Base-by-base conservation (phyloP, 37 sponge, comb jelly and placozoan species). In the Geodia barretti region DNA sequence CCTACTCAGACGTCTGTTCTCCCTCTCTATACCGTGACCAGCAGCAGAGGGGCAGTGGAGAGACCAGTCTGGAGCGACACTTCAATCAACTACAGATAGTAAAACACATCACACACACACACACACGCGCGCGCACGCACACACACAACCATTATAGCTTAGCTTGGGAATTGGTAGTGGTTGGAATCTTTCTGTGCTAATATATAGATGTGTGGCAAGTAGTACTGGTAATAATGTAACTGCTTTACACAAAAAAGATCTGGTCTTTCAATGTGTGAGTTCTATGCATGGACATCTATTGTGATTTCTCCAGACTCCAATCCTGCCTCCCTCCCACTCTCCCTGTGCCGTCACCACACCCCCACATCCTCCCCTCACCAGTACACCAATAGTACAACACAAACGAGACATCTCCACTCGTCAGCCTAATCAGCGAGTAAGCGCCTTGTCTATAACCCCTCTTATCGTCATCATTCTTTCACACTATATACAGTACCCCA, bases 51-150 rank as follows among this genome's bases (percentile, higher is more conserved):
- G 34, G 33, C 30, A 29, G 14, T 33, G 68, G 33, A 29, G 68
- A 1, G 34, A 68, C 20, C 68, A 74, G 75, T 11, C 59, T 74
- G 75, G 59, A 41, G 20, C 59, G 47, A 0, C 75, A 74, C 29
- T 74, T 74, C 75, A 74, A 40, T 20, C 2, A 28, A 14, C 59
- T 74, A 32, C 75, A 47, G 14, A 41, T 74, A 40, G 75, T 74
- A 68, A 21, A 59, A 7, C 28, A 26, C 1, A 25, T 29, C 2
- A 31, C 5, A 2, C 34, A 68, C 20, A 19, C 25, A 29, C 30
- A 47, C 54, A 47, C n/a, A n/a, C n/a, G n/a, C n/a, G n/a, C n/a
- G n/a, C n/a, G n/a, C n/a, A n/a, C n/a, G n/a, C n/a, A n/a, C n/a
- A n/a, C n/a, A n/a, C n/a, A n/a, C n/a, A n/a, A n/a, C n/a, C n/a